These are phyloP conservation scores for Epinotia brunnichana DNA, from an alignment of 2,888 invertebrate species.

Conservation along the genomic window DNA sequence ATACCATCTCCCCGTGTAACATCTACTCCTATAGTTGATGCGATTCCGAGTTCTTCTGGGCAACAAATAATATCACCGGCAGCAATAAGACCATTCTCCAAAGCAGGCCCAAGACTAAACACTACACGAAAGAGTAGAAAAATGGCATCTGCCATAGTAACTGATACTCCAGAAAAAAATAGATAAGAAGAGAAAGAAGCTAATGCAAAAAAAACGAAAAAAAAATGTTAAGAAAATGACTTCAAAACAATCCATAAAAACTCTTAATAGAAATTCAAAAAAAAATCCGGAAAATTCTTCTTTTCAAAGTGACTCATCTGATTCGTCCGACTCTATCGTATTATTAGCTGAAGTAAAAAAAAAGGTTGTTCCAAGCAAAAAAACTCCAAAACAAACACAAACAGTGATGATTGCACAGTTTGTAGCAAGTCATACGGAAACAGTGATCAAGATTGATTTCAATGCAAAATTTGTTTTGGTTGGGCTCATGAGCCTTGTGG, in stretches of 20 bases:
- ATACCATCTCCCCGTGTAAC: slow-evolving; percentile 37
- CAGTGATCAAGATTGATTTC: too few relatives aligned
- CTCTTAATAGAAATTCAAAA: slow-evolving; percentile 31
- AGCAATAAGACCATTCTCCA: slow-evolving; percentile 42
- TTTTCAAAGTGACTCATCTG: slow-evolving; percentile 31
- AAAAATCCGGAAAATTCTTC: slow-evolving; percentile 33
- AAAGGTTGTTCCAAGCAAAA: slow-evolving; percentile 28
- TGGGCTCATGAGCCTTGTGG: too few relatives aligned
- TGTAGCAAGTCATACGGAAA: too few relatives aligned
- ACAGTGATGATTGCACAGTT: slow-evolving; percentile 30
- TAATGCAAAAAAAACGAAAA: slow-evolving; percentile 39
- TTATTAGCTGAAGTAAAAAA: slow-evolving; percentile 43
- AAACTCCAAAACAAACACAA: slow-evolving; percentile 34
- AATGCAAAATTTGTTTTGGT: too few relatives aligned
- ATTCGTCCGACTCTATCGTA: slow-evolving; percentile 44
- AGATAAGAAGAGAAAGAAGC: slow-evolving; percentile 26
- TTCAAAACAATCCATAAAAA: slow-evolving; percentile 44
- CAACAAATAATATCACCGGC: slow-evolving; percentile 40
- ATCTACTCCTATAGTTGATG: slow-evolving; percentile 32
- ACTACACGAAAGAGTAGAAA: slow-evolving; percentile 46
- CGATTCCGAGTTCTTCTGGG: slow-evolving; percentile 30
- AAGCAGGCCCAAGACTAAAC: slow-evolving; percentile 46
- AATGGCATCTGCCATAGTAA: slow-evolving; percentile 46
- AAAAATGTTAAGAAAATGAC: slow-evolving; percentile 44
- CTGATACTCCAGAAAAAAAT: slow-evolving; percentile 42